phyloP scores from a whole-genome alignment of 1,140 invertebrate species.

The Rhagoletis pomonella region DNA sequence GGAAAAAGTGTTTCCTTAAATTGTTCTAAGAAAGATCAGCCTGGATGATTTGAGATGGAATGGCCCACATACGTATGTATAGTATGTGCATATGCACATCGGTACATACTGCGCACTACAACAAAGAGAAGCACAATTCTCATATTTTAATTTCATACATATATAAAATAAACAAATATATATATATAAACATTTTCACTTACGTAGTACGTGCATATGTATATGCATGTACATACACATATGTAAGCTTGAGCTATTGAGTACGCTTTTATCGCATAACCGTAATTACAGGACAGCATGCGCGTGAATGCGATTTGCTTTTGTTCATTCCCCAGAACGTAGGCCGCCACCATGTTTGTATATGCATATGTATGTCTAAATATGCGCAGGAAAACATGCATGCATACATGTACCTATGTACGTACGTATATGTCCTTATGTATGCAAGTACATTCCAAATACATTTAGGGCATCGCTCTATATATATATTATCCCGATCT shows the following conservation, averaged over 20 bases:
- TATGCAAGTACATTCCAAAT: too few species aligned
- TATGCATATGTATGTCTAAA: not conserved
- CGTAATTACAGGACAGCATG: slow-evolving; percentile 47
- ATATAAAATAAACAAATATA: not conserved
- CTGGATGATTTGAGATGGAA: too few species aligned
- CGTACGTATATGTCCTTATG: not conserved
- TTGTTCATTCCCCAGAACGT: slow-evolving; percentile 13
- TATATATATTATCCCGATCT: too few species aligned
- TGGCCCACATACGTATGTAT: not conserved
- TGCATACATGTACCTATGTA: not conserved
- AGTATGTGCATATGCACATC: not conserved
- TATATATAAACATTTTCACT: not conserved
- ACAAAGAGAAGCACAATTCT: not conserved
- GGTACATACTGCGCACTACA: not conserved
- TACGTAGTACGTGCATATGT: not conserved
- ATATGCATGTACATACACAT: not conserved
- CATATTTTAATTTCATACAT: not conserved
- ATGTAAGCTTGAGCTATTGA: not conserved
- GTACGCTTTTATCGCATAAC: slow-evolving; percentile 47
- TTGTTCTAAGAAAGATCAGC: too few species aligned
- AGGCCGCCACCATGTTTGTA: not conserved
- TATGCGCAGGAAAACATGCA: too few species aligned
- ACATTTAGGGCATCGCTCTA: too few species aligned
- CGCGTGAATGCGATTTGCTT: slow-evolving; percentile 31
- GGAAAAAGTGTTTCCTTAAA: too few species aligned